Evolutionary conservation across 2,888 invertebrate species (phyloP).

Genomic region (Herminia tarsipennalis): DNA sequence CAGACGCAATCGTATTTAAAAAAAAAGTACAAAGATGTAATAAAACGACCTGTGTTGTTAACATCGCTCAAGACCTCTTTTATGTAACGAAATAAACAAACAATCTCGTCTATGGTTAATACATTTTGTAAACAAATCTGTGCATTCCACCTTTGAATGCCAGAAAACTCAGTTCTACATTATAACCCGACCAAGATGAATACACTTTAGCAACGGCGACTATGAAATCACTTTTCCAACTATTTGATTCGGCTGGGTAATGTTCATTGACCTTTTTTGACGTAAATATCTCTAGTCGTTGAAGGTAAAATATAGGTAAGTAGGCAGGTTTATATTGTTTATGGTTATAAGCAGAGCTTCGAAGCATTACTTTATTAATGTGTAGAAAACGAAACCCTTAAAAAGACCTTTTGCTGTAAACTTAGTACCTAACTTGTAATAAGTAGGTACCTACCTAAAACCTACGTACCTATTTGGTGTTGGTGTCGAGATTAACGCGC

Average conservation of each 20-base stretch:
- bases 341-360: slow-evolving; percentile 11
- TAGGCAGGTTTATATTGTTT: slow-evolving; percentile 31
- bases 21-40: too few species aligned
- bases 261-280: slow-evolving; percentile 64
- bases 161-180: slow-evolving; percentile 46
- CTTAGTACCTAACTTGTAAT: too few species aligned
- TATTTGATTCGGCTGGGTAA: slow-evolving; percentile 46
- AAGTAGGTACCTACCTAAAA: too few species aligned
- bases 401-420: too few species aligned
- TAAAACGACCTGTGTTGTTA: too few species aligned
- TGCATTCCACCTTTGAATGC: slow-evolving; percentile 36
- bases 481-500: too few species aligned
- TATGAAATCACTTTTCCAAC: slow-evolving; percentile 12
- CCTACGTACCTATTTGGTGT: too few species aligned
- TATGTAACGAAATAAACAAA: slow-evolving; percentile 24
- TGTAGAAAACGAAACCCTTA: too few species aligned
- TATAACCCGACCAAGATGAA: slow-evolving; percentile 49
- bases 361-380: too few species aligned
- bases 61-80: slow-evolving; percentile 17
- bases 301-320: slow-evolving; percentile 40
- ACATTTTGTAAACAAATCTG: slow-evolving; percentile 41
- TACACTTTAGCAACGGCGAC: not conserved
- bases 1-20: too few species aligned
- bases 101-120: slow-evolving; percentile 31
- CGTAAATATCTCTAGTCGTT: slow-evolving; percentile 34